Evolutionary conservation across 2,113 vertebrate genomes (phyloP).

Genomic region (Indri indri): DNA sequence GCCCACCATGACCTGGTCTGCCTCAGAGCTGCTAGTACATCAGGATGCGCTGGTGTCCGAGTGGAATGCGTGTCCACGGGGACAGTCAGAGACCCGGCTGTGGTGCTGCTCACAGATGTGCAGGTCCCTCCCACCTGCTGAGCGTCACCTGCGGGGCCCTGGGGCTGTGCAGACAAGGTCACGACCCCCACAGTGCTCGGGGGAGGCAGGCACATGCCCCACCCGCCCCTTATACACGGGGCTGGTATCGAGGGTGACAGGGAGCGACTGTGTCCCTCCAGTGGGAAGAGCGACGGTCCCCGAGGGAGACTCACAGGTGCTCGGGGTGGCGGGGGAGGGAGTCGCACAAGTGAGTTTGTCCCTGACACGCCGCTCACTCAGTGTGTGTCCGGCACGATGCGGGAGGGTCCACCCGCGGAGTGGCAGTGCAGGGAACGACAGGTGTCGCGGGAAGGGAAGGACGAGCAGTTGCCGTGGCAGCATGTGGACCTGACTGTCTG

Average conservation of each 20-base stretch:
- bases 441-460: rapidly evolving
- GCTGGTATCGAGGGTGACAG: background rate
- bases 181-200: background rate
- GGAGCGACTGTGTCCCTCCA: background rate
- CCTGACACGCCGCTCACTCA: rapidly evolving
- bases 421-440: background rate
- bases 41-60: background rate
- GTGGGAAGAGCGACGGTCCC: background rate
- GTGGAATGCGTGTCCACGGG: background rate
- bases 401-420: background rate
- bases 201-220: background rate
- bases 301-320: background rate
- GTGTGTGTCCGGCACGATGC: background rate
- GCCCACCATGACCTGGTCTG: background rate
- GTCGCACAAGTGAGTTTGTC: too few relatives aligned
- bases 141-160: background rate
- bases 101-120: background rate
- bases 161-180: background rate
- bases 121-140: background rate
- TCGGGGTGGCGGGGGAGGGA: background rate
- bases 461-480: rapidly evolving
- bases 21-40: background rate
- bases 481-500: rapidly evolving
- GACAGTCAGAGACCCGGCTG: too few relatives aligned
- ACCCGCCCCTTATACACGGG: background rate